Conservation (phyloP, 1,140 invertebrate genomes). For the Bombus turneri region DNA sequence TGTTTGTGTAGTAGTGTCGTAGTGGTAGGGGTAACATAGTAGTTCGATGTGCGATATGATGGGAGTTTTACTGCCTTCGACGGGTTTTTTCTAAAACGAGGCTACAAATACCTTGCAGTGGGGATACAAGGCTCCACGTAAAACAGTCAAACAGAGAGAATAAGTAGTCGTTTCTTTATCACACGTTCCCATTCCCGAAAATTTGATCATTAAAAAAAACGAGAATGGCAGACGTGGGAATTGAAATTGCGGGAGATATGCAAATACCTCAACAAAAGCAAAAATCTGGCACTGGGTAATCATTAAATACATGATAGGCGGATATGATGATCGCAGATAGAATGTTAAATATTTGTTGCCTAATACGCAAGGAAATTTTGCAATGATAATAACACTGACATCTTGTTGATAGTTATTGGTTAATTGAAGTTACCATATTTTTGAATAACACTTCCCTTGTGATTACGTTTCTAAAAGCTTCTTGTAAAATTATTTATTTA, state of each 20-base stretch:
- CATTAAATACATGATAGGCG: not conserved
- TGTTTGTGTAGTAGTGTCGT: constrained; percentile 20
- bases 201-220: constrained; percentile 1
- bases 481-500: not conserved
- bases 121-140: constrained; percentile 10
- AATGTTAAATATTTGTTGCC: not conserved
- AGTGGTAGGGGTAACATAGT: constrained; percentile 47
- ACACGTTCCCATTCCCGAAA: not conserved
- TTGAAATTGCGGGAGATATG: constrained; percentile 69
- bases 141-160: constrained; percentile 20
- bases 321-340: not conserved
- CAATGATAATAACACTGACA: not conserved
- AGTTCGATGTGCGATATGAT: constrained; percentile 51
- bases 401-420: not conserved
- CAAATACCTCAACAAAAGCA: constrained; percentile 59
- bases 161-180: constrained; percentile 17
- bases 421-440: not conserved
- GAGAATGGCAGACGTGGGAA: constrained; percentile 68
- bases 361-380: constrained; percentile 18
- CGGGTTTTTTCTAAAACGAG: constrained; percentile 42
- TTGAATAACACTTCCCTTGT: not conserved
- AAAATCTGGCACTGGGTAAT: constrained; percentile 68
- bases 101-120: constrained; percentile 21
- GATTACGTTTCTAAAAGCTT: not conserved
- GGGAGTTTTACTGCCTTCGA: constrained; percentile 47